These are phyloP conservation scores for Drosophila acutilabella DNA, from an alignment of 2,888 invertebrate genomes.

Conservation along the genomic window DNA sequence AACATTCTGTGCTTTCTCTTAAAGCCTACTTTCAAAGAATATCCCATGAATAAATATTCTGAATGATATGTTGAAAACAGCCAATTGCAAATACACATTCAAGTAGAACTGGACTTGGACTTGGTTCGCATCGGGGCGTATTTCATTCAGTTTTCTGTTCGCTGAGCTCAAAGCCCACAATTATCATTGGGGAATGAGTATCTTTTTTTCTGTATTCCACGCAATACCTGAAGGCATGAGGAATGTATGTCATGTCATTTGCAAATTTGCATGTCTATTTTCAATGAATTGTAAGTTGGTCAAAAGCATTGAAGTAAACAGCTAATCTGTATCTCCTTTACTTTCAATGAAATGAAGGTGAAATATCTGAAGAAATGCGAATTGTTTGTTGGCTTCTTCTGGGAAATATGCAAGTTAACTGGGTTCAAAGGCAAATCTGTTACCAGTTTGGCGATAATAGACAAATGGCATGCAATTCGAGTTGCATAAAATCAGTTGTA, in stretches of 20 bases:
- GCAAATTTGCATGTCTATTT: conserved; percentile 72
- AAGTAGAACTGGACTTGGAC: background rate
- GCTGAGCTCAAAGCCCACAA: conserved; percentile 55
- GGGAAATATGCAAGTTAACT: conserved; percentile 24
- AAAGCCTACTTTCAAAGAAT: background rate
- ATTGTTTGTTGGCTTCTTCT: conserved; percentile 55
- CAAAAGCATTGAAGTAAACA: conserved; percentile 4
- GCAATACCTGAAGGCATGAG: conserved; percentile 18
- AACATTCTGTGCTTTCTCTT: background rate
- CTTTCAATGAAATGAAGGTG: conserved; percentile 3
- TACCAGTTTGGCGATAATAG: conserved; percentile 24
- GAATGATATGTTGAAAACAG: conserved; percentile 17
- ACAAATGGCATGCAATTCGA: conserved; percentile 27
- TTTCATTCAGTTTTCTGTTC: conserved; percentile 10
- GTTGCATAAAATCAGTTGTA: conserved; percentile 38
- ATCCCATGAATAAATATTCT: conserved; percentile 1
- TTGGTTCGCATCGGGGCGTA: conserved; percentile 3
- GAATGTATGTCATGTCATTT: conserved; percentile 68
- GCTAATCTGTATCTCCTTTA: background rate
- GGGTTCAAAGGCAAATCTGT: conserved; percentile 43
- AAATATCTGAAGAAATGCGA: conserved; percentile 36
- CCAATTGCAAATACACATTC: conserved; percentile 7
- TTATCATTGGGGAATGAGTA: conserved; percentile 43
- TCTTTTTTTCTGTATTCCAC: conserved; percentile 2
- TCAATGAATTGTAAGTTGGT: conserved; percentile 58